These are phyloP conservation scores for Drosophila percnosoma DNA, from an alignment of 2,888 invertebrate genomes.

Conservation along the genomic window DNA sequence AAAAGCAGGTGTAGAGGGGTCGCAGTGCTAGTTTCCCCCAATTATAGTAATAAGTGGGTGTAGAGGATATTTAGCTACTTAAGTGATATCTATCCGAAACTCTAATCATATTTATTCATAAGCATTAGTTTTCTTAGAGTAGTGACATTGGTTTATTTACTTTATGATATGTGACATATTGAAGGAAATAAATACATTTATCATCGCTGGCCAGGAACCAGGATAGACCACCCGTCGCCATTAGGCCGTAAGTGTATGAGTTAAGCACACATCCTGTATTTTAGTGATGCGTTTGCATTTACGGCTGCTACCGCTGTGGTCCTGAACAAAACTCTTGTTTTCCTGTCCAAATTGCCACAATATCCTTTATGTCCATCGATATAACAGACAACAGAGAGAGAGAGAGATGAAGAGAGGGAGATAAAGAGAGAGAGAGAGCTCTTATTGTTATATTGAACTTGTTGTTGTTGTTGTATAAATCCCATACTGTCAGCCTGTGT, in stretches of 20 bases:
- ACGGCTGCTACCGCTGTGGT: conserved; percentile 61
- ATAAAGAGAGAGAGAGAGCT: neutral
- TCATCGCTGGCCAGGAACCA: conserved; percentile 76
- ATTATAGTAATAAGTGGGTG: no score
- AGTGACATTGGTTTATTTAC: conserved; percentile 4
- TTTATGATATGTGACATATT: conserved; percentile 51
- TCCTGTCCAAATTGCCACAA: conserved; percentile 79
- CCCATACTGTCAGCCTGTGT: conserved; percentile 48
- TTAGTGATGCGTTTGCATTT: conserved; percentile 52
- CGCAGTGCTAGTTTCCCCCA: no score
- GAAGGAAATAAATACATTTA: conserved; percentile 82
- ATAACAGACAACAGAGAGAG: conserved; percentile 44
- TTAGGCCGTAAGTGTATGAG: conserved; percentile 42
- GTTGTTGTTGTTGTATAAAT: conserved; percentile 25
- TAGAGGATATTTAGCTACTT: neutral
- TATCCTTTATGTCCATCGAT: conserved; percentile 76
- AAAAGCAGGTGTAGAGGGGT: neutral
- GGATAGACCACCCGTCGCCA: conserved; percentile 80
- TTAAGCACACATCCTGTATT: conserved; percentile 77
- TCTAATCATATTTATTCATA: conserved; percentile 13
- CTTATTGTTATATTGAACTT: conserved; percentile 38
- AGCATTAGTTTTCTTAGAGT: neutral
- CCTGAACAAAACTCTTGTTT: conserved; percentile 71
- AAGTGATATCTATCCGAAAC: neutral
- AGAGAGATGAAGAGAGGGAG: neutral